Conservation (phyloP, 2,888 invertebrate genomes). For the Brenthis hecate region DNA sequence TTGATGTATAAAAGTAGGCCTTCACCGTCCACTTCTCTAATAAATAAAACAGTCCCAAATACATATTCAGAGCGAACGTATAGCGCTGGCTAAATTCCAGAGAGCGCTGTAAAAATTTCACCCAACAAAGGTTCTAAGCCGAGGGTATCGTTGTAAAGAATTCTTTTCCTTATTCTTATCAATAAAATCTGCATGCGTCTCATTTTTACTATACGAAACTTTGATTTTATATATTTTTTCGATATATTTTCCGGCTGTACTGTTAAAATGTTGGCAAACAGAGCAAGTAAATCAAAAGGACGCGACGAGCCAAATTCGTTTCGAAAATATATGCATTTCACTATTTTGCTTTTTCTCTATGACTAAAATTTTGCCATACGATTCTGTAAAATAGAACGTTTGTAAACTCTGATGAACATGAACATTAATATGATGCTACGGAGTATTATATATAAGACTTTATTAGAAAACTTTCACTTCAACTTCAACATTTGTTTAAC, state of each 20-base stretch:
- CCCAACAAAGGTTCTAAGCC: conserved; percentile 19
- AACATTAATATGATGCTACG: too few species aligned
- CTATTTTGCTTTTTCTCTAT: too few species aligned
- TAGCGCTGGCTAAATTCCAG: conserved; percentile 8
- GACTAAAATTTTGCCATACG: too few species aligned
- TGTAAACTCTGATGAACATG: too few species aligned
- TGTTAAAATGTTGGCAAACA: background rate
- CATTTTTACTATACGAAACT: conserved; percentile 44
- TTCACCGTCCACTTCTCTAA: conserved; percentile 4
- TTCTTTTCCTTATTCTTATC: conserved; percentile 50
- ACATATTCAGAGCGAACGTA: conserved; percentile 10
- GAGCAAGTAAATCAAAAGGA: too few species aligned
- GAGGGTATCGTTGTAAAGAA: conserved; percentile 46
- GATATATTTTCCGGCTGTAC: conserved; percentile 14
- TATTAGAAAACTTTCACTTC: too few species aligned
- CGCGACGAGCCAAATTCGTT: too few species aligned
- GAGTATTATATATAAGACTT: too few species aligned
- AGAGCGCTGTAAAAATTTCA: conserved; percentile 19
- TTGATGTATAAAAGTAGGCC: background rate
- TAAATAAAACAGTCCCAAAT: conserved; percentile 3
- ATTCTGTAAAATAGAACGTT: too few species aligned
- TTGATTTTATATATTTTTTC: conserved; percentile 38
- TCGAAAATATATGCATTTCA: too few species aligned
- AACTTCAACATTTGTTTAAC: too few species aligned
- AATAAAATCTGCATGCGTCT: conserved; percentile 57